Conservation (phyloP, 2,113 vertebrate genomes). For the Romanogobio albipinnatus region DNA sequence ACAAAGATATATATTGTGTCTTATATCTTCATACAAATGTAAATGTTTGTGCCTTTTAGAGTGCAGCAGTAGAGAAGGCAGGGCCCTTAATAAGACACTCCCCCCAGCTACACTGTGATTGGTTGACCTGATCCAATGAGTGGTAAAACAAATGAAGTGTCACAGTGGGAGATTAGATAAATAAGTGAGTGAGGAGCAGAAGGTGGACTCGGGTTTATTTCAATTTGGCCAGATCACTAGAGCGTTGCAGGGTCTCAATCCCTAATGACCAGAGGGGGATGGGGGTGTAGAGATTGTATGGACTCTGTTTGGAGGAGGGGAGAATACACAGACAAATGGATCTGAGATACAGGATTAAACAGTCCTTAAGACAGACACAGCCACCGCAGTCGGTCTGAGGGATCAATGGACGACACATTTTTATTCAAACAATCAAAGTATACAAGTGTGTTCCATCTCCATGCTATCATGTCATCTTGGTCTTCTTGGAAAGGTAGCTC, state of each 20-base stretch:
- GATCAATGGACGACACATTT: neutral
- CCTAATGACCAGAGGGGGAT: constrained; percentile 74
- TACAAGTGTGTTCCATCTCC: neutral
- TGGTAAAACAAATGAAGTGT: constrained; percentile 73
- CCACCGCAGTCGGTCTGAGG: neutral
- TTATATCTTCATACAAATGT: no score
- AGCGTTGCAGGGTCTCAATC: constrained; percentile 73
- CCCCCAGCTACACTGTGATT: constrained; percentile 63
- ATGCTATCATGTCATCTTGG: constrained; percentile 53
- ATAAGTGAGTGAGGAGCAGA: constrained; percentile 66
- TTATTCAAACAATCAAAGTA: constrained; percentile 8
- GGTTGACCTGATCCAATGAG: constrained; percentile 69
- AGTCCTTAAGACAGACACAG: neutral
- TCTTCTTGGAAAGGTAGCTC: constrained; percentile 64
- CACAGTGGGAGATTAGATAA: constrained; percentile 72
- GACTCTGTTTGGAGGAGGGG: constrained; percentile 38
- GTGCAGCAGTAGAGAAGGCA: constrained; percentile 41
- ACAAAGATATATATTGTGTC: no score
- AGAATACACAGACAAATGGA: constrained; percentile 37
- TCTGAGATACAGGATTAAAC: constrained; percentile 27
- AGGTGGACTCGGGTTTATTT: constrained; percentile 76
- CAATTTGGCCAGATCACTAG: constrained; percentile 76
- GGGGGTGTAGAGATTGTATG: constrained; percentile 62
- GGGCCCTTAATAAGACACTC: constrained; percentile 17
- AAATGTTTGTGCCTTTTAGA: neutral